Percentiles rank a stretch among this genome's conserved stretches.
Evolutionary conservation across 2,113 vertebrate genomes (phyloP).

Genomic region (Brienomyrus brachyistius): DNA sequence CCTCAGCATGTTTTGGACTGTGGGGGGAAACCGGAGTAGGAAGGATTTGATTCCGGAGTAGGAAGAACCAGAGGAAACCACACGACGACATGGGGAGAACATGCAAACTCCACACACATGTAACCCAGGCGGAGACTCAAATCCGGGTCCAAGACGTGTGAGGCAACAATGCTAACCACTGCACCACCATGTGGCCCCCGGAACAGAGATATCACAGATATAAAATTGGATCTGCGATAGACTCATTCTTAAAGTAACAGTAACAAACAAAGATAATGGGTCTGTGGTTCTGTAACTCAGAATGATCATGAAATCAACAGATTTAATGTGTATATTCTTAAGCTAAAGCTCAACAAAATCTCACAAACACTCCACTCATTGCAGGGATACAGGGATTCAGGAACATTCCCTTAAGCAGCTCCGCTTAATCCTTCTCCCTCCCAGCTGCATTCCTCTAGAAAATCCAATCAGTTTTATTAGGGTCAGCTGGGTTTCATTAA

Average conservation of each 20-base stretch:
- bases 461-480: conserved; percentile 7
- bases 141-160: too few relatives aligned
- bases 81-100: too few relatives aligned
- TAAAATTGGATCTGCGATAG: neutral
- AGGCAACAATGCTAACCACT: too few relatives aligned
- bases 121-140: too few relatives aligned
- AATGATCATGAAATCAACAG: neutral
- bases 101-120: too few relatives aligned
- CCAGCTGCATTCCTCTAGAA: neutral
- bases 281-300: neutral
- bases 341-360: neutral
- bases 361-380: neutral
- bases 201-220: neutral
- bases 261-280: neutral
- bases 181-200: too few relatives aligned
- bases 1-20: too few relatives aligned
- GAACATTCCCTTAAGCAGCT: neutral
- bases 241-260: neutral
- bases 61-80: too few relatives aligned
- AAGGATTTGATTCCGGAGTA: too few relatives aligned
- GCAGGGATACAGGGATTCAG: neutral
- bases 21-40: too few relatives aligned
- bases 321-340: neutral
- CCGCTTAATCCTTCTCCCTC: neutral
- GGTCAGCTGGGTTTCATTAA: neutral